phyloP scores from a whole-genome alignment of 2,797 vertebrate species.

The Mormyrus hasselquistii region DNA sequence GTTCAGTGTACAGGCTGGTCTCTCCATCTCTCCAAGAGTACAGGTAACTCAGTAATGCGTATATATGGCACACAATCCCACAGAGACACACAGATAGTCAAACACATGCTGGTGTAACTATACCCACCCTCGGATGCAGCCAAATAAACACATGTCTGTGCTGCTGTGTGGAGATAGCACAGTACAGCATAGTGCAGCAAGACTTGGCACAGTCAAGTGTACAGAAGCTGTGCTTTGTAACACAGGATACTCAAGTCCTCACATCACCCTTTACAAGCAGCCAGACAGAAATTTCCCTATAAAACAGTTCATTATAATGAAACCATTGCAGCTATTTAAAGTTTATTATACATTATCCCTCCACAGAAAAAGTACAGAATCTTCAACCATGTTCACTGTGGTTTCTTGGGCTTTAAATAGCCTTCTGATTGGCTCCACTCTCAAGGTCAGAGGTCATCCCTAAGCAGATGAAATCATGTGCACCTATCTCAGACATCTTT shows the following conservation, averaged over 20 bases:
- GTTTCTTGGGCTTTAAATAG: background rate
- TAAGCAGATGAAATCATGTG: slow-evolving; percentile 33
- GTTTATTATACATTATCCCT: slow-evolving; percentile 26
- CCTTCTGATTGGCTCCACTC: background rate
- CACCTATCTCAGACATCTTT: slow-evolving; percentile 53
- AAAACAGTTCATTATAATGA: slow-evolving; percentile 28
- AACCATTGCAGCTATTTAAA: background rate
- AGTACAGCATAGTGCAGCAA: background rate
- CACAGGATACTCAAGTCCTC: slow-evolving; percentile 26
- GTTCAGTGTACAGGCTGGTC: background rate
- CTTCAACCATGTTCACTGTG: background rate
- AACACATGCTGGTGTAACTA: background rate
- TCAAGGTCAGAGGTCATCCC: background rate
- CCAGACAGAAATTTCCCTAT: slow-evolving; percentile 39
- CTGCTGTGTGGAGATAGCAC: background rate
- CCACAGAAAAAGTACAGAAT: slow-evolving; percentile 37
- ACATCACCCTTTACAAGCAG: slow-evolving; percentile 24
- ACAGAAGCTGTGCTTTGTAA: slow-evolving; percentile 18
- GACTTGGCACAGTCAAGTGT: background rate
- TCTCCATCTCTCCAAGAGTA: background rate
- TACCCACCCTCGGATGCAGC: background rate
- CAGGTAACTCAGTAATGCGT: background rate
- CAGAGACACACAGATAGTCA: background rate
- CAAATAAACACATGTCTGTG: background rate
- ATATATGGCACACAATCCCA: background rate